phyloP scores from a whole-genome alignment of 2,113 vertebrate genomes.

The Heptranchias perlo region DNA sequence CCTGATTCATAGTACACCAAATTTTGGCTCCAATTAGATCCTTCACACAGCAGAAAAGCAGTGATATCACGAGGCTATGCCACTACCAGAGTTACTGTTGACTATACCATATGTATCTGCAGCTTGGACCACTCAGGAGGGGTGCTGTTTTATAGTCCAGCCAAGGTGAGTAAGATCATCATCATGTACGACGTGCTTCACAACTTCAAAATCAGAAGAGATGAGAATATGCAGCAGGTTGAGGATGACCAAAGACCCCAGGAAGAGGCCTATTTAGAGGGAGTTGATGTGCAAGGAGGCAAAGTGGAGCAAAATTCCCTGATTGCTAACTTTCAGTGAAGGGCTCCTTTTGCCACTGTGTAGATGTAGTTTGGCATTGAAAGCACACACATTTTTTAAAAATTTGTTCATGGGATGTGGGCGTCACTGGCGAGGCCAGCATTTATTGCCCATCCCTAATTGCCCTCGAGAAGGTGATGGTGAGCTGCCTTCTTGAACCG shows the following conservation, averaged over 20 bases:
- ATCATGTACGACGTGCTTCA: background rate
- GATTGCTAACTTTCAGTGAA: too few species aligned
- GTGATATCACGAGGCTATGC: too few species aligned
- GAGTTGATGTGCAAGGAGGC: too few species aligned
- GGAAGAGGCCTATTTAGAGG: background rate
- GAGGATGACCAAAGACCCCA: background rate
- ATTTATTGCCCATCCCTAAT: too few species aligned
- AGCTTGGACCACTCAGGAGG: background rate
- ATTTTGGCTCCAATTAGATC: background rate
- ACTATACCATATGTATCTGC: background rate
- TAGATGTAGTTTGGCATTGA: too few species aligned
- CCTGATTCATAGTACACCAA: background rate
- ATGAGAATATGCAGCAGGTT: too few species aligned
- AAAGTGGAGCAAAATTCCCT: background rate
- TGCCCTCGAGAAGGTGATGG: too few species aligned
- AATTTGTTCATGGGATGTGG: too few species aligned
- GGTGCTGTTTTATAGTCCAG: background rate
- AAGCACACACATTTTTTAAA: too few species aligned
- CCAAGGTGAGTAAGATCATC: background rate
- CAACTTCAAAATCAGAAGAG: background rate
- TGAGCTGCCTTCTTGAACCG: too few species aligned
- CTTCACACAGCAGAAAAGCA: background rate
- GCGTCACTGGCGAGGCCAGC: too few species aligned
- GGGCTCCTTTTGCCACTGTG: too few species aligned
- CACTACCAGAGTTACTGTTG: background rate